Evolutionary conservation across 37 sponge, comb jelly and placozoan species (phyloP).

Genomic region (Dysidea cf. avara): DNA sequence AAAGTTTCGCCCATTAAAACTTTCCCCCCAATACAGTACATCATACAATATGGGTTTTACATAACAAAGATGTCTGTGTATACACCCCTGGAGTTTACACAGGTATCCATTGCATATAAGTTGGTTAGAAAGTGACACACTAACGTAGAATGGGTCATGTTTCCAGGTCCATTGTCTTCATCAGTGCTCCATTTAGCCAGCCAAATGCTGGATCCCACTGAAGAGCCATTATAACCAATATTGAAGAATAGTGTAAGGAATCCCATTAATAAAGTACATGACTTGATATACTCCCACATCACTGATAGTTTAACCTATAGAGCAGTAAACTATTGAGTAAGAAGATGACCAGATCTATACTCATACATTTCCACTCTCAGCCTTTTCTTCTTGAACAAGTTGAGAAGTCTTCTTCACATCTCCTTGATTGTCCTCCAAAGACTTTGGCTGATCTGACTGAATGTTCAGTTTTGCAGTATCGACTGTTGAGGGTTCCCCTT

Average conservation of each 20-base stretch:
- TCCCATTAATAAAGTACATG: conserved; percentile 36
- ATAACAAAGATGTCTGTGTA: no score
- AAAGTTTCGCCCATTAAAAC: no score
- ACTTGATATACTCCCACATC: conserved; percentile 30
- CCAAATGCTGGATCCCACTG: conserved; percentile 70
- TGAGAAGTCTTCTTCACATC: conserved; percentile 14
- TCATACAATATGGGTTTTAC: no score
- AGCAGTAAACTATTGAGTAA: neutral
- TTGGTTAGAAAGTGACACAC: no score
- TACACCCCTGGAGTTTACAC: no score
- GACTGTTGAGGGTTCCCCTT: no score
- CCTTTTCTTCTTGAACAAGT: conserved; percentile 73
- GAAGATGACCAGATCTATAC: neutral
- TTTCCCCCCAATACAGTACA: no score
- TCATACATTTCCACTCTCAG: conserved; percentile 75
- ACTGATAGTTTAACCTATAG: conserved; percentile 58
- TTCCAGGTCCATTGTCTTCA: conserved; percentile 5
- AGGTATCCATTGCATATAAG: no score
- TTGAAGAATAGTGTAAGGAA: conserved; percentile 34
- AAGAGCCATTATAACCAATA: conserved; percentile 17
- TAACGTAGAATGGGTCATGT: no score
- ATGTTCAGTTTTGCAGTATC: no score
- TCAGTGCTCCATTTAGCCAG: conserved; percentile 73
- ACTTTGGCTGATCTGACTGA: no score
- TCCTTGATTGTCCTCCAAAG: conserved; percentile 13